Conservation (phyloP, 2,113 vertebrate species). For the Ictalurus punctatus region DNA sequence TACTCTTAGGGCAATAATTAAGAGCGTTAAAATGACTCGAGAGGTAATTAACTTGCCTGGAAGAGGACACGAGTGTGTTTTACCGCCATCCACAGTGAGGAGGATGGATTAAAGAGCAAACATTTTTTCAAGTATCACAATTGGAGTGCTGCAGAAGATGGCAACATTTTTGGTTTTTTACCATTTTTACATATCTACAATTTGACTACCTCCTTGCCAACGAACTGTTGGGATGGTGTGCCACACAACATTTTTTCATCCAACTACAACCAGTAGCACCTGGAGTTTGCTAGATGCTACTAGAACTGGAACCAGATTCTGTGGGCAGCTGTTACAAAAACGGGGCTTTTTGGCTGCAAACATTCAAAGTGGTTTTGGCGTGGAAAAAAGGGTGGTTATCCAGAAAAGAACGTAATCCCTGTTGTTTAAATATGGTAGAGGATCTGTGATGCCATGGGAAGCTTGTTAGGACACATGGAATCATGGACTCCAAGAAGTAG, state of each 20-base stretch:
- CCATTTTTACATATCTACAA: neutral
- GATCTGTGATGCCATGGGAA: no score
- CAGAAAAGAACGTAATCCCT: no score
- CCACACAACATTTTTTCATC: neutral
- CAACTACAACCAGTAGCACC: no score
- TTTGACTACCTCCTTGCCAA: neutral
- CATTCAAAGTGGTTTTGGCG: no score
- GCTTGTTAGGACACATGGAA: no score
- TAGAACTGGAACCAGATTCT: no score
- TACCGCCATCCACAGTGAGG: neutral
- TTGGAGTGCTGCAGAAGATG: neutral
- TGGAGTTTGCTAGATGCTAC: no score
- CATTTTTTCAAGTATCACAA: neutral
- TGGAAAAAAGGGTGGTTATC: no score
- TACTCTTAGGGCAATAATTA: neutral
- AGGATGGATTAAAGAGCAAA: neutral
- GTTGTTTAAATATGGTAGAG: no score
- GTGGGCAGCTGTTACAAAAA: no score
- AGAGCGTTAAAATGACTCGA: neutral
- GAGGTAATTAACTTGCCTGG: neutral
- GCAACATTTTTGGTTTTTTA: neutral
- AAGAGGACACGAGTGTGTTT: neutral
- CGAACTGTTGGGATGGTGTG: neutral
- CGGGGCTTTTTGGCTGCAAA: no score
- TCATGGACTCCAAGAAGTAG: no score